These are phyloP conservation scores for Rhagoletis pomonella DNA, from an alignment of 1,140 invertebrate genomes.

Conservation along the genomic window DNA sequence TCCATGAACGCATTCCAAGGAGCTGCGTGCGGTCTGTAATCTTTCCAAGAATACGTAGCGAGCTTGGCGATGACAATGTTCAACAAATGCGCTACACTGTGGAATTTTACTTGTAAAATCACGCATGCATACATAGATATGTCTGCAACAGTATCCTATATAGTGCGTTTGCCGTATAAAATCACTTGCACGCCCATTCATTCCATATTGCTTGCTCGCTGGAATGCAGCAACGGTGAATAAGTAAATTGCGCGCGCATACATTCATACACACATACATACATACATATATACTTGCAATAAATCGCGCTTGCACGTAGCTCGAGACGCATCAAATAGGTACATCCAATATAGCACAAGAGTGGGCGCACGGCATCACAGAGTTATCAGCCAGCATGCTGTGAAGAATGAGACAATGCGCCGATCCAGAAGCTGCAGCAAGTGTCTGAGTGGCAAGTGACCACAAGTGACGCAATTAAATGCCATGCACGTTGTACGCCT, in stretches of 20 bases:
- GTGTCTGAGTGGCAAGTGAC: background rate
- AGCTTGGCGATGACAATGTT: background rate
- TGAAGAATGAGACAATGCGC: background rate
- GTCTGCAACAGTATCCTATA: background rate
- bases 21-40: background rate
- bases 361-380: constrained; percentile 2
- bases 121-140: background rate
- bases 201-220: background rate
- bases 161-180: background rate
- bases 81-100: background rate
- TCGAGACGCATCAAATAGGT: too few species aligned
- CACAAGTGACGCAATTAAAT: constrained; percentile 28
- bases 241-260: background rate
- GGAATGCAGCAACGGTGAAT: constrained; percentile 38
- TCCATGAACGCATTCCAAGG: background rate
- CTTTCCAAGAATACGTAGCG: background rate
- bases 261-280: background rate
- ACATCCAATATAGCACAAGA: constrained; percentile 11
- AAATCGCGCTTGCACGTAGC: background rate
- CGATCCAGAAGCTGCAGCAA: background rate
- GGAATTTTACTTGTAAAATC: background rate
- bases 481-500: constrained; percentile 29
- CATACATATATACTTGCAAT: background rate
- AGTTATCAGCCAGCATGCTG: background rate
- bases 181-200: constrained; percentile 7